Evolutionary conservation across 64 coral and sea anemone species (phyloP).

Genomic region (Montipora cactus): DNA sequence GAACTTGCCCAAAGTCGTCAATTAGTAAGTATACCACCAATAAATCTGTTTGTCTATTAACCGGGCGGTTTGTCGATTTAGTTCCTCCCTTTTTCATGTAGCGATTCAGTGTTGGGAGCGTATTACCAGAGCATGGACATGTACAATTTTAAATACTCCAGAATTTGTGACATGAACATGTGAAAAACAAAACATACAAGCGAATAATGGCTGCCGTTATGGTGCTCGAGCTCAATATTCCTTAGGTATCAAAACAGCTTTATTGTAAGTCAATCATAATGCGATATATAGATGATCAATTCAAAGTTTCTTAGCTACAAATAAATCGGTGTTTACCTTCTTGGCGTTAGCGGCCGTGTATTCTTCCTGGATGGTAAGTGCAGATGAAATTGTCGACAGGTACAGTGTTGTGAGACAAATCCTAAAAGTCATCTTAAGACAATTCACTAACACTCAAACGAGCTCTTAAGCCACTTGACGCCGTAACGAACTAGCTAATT

Average conservation of each 20-base stretch:
- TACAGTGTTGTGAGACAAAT: constrained; percentile 5
- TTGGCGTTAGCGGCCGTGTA: neutral
- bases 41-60: no score
- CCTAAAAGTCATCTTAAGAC: constrained; percentile 48
- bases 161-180: no score
- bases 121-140: neutral
- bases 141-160: no score
- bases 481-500: neutral
- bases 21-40: no score
- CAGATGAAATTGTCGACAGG: constrained; percentile 14
- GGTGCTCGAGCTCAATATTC: neutral
- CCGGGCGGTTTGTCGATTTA: no score
- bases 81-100: no score
- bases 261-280: neutral
- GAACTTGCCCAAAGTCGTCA: no score
- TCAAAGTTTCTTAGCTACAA: neutral
- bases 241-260: neutral
- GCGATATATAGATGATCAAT: neutral
- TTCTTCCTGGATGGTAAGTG: neutral
- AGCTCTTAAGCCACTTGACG: constrained; percentile 21
- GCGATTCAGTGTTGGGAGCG: no score
- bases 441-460: constrained; percentile 24
- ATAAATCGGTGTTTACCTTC: constrained; percentile 12
- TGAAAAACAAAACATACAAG: neutral
- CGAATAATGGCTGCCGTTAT: neutral